Percentiles rank a stretch among this genome's conserved stretches.
phyloP scores from a whole-genome alignment of 2,888 invertebrate genomes.

The Molorchus minor region DNA sequence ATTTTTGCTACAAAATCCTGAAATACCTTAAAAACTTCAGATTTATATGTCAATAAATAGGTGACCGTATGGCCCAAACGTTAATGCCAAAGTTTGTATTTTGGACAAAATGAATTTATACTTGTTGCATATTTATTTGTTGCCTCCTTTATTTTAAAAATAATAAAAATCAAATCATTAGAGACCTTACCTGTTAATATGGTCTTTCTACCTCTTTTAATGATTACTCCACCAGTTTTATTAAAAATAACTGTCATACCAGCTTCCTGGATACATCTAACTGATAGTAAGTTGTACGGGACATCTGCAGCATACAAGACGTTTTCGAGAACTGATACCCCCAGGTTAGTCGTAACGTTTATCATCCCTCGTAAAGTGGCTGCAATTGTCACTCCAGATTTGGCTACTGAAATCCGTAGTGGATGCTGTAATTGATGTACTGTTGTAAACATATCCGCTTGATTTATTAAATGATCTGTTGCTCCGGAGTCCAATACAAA shows the following conservation, averaged over 20 bases:
- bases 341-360: constrained; percentile 46
- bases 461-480: constrained; percentile 39
- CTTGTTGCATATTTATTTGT: constrained; percentile 5
- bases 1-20: constrained; percentile 27
- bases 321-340: constrained; percentile 35
- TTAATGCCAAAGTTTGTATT: constrained; percentile 31
- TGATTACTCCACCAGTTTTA: constrained; percentile 44
- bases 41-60: constrained; percentile 41
- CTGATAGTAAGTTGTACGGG: constrained; percentile 51
- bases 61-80: constrained; percentile 42
- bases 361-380: constrained; percentile 34
- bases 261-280: constrained; percentile 37
- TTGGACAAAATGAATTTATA: background rate
- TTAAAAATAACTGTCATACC: constrained; percentile 50
- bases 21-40: constrained; percentile 24
- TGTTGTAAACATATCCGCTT: constrained; percentile 39
- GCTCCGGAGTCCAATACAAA: constrained; percentile 39
- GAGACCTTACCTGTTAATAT: constrained; percentile 44
- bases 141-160: constrained; percentile 30
- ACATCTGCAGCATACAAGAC: constrained; percentile 52
- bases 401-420: constrained; percentile 25
- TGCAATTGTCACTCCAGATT: constrained; percentile 12
- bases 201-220: constrained; percentile 37
- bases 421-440: constrained; percentile 37
- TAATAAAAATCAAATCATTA: constrained; percentile 42